Percentiles rank a stretch among this genome's conserved stretches.
Conservation (phyloP, 2,888 invertebrate species). For the Oithona nana region DNA sequence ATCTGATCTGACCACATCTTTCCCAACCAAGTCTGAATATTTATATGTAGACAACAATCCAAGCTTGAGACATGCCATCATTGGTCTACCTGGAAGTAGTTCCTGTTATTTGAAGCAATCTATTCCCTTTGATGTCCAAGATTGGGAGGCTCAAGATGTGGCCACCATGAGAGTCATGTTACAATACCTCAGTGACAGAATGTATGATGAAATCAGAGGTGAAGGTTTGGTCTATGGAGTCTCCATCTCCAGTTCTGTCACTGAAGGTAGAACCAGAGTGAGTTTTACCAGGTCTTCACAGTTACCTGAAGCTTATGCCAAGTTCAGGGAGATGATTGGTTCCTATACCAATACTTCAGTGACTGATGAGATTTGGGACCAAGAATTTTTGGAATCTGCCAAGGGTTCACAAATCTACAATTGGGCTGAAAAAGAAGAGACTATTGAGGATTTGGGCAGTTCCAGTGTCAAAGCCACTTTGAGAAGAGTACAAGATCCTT, state of each 20-base stretch:
- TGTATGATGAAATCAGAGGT: conserved; percentile 46
- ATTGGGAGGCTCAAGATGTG: conserved; percentile 9
- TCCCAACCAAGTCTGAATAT: neutral
- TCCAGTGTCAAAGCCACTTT: conserved; percentile 54
- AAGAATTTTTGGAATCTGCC: conserved; percentile 56
- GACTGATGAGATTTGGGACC: conserved; percentile 41
- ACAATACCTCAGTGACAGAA: conserved; percentile 6
- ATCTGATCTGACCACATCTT: neutral
- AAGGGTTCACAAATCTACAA: conserved; percentile 71
- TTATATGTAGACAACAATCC: neutral
- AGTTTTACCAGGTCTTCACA: conserved; percentile 56
- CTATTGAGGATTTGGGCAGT: conserved; percentile 47
- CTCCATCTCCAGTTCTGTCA: conserved; percentile 23
- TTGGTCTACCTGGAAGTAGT: neutral
- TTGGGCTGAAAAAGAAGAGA: conserved; percentile 58
- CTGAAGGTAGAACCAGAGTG: conserved; percentile 49
- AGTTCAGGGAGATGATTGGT: conserved; percentile 51
- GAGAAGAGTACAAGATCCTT: conserved; percentile 27
- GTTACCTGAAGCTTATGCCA: conserved; percentile 54
- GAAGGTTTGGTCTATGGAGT: conserved; percentile 66
- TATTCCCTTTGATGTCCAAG: neutral
- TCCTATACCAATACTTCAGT: conserved; percentile 23
- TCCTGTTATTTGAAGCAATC: conserved; percentile 13
- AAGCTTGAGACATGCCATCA: conserved; percentile 1
- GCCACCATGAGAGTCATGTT: conserved; percentile 8